These are phyloP conservation scores for Tachysurus fulvidraco DNA, from an alignment of 2,113 vertebrate genomes.

Conservation along the genomic window DNA sequence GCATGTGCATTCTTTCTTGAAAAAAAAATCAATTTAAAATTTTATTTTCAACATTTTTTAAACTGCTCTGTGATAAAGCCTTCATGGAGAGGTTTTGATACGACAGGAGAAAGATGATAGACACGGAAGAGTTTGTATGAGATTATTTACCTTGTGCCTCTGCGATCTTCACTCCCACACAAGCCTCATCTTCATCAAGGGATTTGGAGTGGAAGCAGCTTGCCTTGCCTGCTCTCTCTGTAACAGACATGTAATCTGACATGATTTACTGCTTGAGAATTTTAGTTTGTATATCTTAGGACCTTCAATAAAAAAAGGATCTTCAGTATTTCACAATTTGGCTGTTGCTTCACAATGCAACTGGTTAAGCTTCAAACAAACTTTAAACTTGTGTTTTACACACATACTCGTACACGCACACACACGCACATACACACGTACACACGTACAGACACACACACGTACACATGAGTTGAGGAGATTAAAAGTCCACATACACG, in stretches of 20 bases:
- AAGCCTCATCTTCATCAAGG: constrained; percentile 65
- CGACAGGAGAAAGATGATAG: background rate
- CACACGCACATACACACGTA: background rate
- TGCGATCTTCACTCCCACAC: constrained; percentile 74
- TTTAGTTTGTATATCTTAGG: background rate
- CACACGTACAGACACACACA: background rate
- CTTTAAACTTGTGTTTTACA: too few relatives aligned
- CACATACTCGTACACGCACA: background rate
- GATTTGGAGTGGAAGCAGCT: constrained; percentile 65
- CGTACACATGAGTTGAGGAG: too few relatives aligned
- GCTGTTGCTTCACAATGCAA: background rate
- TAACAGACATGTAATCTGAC: constrained; percentile 35
- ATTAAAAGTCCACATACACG: too few relatives aligned
- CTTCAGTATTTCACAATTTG: background rate
- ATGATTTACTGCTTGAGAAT: background rate
- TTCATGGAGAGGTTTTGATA: background rate
- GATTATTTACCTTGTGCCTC: constrained; percentile 63
- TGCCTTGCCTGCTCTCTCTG: constrained; percentile 67
- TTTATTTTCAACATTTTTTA: background rate
- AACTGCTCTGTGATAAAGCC: background rate
- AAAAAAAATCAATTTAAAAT: background rate
- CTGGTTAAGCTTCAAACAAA: too few relatives aligned
- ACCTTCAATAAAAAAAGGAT: background rate
- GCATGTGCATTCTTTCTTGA: background rate
- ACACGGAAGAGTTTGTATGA: background rate